Percentiles rank a stretch among this genome's conserved stretches.
Conservation (phyloP, 1,140 invertebrate species). For the Dryas iulia region DNA sequence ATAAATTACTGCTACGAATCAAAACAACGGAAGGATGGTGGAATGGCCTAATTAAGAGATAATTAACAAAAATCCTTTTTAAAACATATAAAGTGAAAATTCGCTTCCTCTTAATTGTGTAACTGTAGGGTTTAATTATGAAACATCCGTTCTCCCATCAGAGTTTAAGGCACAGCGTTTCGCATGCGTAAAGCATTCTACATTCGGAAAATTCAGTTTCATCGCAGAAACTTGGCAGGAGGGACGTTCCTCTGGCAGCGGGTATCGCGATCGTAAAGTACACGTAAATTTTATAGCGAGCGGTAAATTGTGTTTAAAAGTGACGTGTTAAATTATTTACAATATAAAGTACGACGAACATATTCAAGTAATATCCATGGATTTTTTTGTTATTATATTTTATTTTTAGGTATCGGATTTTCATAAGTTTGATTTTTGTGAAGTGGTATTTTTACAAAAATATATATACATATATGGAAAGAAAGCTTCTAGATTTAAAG, state of each 20-base stretch:
- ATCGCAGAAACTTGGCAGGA: conserved; percentile 37
- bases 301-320: conserved; percentile 9
- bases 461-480: background rate
- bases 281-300: conserved; percentile 8
- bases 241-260: conserved; percentile 40
- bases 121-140: conserved; percentile 64
- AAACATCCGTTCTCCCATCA: conserved; percentile 59
- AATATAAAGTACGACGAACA: background rate
- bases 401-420: background rate
- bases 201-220: conserved; percentile 59
- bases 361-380: background rate
- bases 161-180: conserved; percentile 48
- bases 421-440: background rate
- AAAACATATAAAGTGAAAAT: conserved; percentile 35
- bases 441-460: background rate
- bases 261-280: conserved; percentile 17
- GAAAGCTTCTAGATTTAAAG: background rate
- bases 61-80: conserved; percentile 7
- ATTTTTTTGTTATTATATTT: background rate
- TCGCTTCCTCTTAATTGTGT: conserved; percentile 50
- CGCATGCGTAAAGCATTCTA: conserved; percentile 64
- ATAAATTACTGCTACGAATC: background rate
- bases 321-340: background rate
- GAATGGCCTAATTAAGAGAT: conserved; percentile 1
- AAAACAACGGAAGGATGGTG: background rate